Percentiles rank a stretch among this genome's conserved stretches.
Evolutionary conservation across 2,888 invertebrate species (phyloP).

Genomic region (Microctonus aethiopoides): DNA sequence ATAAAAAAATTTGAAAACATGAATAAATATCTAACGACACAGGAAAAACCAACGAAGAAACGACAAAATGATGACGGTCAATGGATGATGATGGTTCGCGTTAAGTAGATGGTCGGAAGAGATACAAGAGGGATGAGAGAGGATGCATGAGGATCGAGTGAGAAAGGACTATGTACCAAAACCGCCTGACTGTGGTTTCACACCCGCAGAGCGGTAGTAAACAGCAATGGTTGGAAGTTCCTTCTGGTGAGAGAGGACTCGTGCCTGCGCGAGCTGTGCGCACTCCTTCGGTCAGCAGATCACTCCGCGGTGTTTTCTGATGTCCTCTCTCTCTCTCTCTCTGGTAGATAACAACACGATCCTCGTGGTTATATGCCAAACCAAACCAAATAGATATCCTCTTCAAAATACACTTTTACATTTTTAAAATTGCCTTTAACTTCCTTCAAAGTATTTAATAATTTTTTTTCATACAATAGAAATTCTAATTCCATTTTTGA

Average conservation of each 20-base stretch:
- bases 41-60: slow-evolving; percentile 50
- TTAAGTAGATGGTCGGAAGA: slow-evolving; percentile 45
- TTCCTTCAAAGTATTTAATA: not conserved
- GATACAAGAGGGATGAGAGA: slow-evolving; percentile 52
- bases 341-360: slow-evolving; percentile 8
- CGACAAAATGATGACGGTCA: slow-evolving; percentile 60
- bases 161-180: slow-evolving; percentile 62
- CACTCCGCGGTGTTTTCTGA: slow-evolving; percentile 31
- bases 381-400: not conserved
- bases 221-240: slow-evolving; percentile 50
- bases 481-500: too few relatives aligned
- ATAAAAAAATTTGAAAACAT: too few relatives aligned
- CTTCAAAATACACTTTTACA: too few relatives aligned
- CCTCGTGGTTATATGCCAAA: slow-evolving; percentile 8
- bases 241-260: slow-evolving; percentile 54
- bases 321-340: too few relatives aligned
- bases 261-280: slow-evolving; percentile 33
- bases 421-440: too few relatives aligned
- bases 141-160: not conserved
- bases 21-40: slow-evolving; percentile 37
- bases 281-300: slow-evolving; percentile 32
- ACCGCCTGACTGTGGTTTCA: slow-evolving; percentile 67
- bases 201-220: slow-evolving; percentile 63
- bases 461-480: too few relatives aligned
- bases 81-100: slow-evolving; percentile 59